Evolutionary conservation across 2,888 invertebrate genomes (phyloP).

Genomic region (Onthophagus sagittarius): DNA sequence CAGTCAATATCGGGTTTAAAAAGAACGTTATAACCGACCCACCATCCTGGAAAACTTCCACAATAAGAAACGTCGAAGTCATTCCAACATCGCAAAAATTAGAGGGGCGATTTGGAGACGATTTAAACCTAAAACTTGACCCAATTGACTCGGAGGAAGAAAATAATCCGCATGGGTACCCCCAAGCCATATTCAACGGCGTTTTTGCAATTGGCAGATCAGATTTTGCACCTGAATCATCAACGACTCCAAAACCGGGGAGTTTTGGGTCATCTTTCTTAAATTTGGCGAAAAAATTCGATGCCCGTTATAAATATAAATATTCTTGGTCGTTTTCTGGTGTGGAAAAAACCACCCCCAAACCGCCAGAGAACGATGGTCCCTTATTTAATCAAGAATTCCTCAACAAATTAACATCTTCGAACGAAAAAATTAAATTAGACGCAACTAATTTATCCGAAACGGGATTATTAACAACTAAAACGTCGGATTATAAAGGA

Average conservation of each 20-base stretch:
- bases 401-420: background rate
- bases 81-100: background rate
- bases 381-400: background rate
- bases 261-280: background rate
- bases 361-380: background rate
- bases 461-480: constrained; percentile 3
- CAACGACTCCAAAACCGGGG: background rate
- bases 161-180: background rate
- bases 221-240: background rate
- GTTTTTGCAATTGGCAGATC: background rate
- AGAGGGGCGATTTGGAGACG: background rate
- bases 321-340: constrained; percentile 5
- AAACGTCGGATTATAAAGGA: background rate
- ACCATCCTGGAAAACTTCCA: background rate
- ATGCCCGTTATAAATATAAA: background rate
- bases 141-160: background rate
- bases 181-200: constrained; percentile 3
- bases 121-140: background rate
- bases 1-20: background rate
- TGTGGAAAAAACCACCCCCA: background rate
- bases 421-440: background rate
- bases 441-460: constrained; percentile 15
- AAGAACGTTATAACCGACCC: background rate
- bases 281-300: background rate
- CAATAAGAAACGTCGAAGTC: background rate